Evolutionary conservation across 2,113 vertebrate genomes (phyloP), one percentile per base, ranked within the genome.

Genomic region (Dascyllus trimaculatus): DNA sequence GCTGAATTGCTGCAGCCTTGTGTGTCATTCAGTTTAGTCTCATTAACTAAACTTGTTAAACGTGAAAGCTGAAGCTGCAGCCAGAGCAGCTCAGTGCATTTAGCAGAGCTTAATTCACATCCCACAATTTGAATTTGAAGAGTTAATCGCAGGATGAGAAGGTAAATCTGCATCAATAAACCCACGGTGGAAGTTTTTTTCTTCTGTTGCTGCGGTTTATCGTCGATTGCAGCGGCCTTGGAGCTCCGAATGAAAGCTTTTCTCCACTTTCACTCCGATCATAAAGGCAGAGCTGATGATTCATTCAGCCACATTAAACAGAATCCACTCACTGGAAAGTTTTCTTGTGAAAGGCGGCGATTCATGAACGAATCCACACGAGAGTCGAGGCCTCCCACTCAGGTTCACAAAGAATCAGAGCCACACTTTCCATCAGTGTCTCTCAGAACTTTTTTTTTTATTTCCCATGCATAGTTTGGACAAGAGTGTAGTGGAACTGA

Each of bases 401-500:
- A 56, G 46, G 24, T n/a, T 17, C 2, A 14, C 15, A 18, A 79
- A 87, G 67, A 92, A 76, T 60, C 63, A 18, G 45, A 70, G 32
- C 22, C 69, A 48, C 67, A 75, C 86, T 81, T 29, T 45, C 51
- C 53, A 85, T 88, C 92, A 89, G 89, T 93, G 92, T 95, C 92
- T 94, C 91, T 93, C 86, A 90, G 91, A 91, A 93, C 87, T 92
- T 93, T 91, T 93, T 94, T 93, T 95, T 91, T 95, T 91, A 94
- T 94, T 95, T 95, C 89, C 92, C 94, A 95, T 95, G 95, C 95
- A 95, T 95, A 95, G 95, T 94, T 95, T 94, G 93, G 92, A 95
- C 93, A 94, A 90, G 89, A 94, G 93, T 94, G 93, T 95, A 95
- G 94, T 95, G 94, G 84, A 94, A 90, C 91, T 85, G 87, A 82